Percentiles rank a stretch among this genome's conserved stretches.
Conservation (phyloP, 2,797 vertebrate genomes). For the Bradypus variegatus region DNA sequence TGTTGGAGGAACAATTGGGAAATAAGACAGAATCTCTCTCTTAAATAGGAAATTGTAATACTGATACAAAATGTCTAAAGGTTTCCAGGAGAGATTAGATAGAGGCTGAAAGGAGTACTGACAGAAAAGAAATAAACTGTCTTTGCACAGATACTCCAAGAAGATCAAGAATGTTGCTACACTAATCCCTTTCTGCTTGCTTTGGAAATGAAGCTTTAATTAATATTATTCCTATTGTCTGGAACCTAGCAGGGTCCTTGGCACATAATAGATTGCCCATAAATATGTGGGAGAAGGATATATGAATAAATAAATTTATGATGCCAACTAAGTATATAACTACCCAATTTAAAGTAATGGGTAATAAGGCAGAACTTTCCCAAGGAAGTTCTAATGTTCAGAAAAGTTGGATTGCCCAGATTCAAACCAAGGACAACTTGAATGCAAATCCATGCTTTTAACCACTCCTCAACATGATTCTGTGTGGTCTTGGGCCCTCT, state of each 20-base stretch:
- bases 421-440: not conserved
- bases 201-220: not conserved
- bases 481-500: not conserved
- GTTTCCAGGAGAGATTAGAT: slow-evolving; percentile 38
- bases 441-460: not conserved
- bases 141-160: not conserved
- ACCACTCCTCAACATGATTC: not conserved
- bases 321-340: not conserved
- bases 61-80: not conserved
- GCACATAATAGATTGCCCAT: not conserved
- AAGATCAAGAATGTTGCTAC: not conserved
- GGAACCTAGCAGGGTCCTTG: not conserved
- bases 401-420: not conserved
- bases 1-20: slow-evolving; percentile 43
- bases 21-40: slow-evolving; percentile 58
- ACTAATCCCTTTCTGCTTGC: not conserved
- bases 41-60: slow-evolving; percentile 51
- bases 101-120: not conserved
- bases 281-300: not conserved
- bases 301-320: not conserved
- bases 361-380: no score
- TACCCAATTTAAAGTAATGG: not conserved
- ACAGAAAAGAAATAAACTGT: not conserved
- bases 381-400: not conserved
- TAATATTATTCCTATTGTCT: not conserved